These are phyloP conservation scores for Tribolium castaneum DNA, from an alignment of 1,140 invertebrate genomes.

Conservation along the genomic window DNA sequence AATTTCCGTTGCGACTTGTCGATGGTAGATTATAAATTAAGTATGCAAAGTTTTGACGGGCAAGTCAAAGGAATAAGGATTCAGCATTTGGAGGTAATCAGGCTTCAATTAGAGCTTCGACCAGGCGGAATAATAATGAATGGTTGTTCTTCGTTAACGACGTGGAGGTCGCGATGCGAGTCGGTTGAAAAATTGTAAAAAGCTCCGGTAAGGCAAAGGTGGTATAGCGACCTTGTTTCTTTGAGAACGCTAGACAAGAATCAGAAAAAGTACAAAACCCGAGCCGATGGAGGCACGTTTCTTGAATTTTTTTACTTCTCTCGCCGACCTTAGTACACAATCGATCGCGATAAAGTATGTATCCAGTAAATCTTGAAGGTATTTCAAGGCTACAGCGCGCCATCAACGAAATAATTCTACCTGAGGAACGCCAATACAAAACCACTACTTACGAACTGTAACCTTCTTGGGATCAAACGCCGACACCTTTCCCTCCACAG, in stretches of 20 bases:
- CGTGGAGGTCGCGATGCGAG: background rate
- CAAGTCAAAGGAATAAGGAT: background rate
- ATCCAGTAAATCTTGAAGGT: slow-evolving; percentile 34
- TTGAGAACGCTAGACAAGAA: slow-evolving; percentile 37
- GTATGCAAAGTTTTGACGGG: slow-evolving; percentile 7
- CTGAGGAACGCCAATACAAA: slow-evolving; percentile 28
- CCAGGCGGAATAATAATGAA: slow-evolving; percentile 10
- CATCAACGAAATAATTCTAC: slow-evolving; percentile 10
- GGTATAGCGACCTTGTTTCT: slow-evolving; percentile 35
- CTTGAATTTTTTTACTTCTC: slow-evolving; percentile 25
- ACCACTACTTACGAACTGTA: slow-evolving; percentile 81
- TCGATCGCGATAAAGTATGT: slow-evolving; percentile 34
- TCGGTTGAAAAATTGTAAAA: slow-evolving; percentile 1
- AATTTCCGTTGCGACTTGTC: background rate
- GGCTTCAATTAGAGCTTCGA: background rate
- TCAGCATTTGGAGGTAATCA: background rate
- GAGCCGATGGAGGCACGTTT: slow-evolving; percentile 31
- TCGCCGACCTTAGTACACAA: slow-evolving; percentile 23
- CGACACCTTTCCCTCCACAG: slow-evolving; percentile 71
- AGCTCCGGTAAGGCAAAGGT: background rate
- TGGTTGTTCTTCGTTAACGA: slow-evolving; percentile 9
- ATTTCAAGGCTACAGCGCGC: slow-evolving; percentile 42
- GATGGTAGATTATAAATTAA: background rate
- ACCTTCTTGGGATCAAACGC: slow-evolving; percentile 82
- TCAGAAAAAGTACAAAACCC: slow-evolving; percentile 34